Evolutionary conservation across 1,140 invertebrate species (phyloP), one percentile per base, ranked within the genome.

Genomic region (Zaprionus lachaisei): DNA sequence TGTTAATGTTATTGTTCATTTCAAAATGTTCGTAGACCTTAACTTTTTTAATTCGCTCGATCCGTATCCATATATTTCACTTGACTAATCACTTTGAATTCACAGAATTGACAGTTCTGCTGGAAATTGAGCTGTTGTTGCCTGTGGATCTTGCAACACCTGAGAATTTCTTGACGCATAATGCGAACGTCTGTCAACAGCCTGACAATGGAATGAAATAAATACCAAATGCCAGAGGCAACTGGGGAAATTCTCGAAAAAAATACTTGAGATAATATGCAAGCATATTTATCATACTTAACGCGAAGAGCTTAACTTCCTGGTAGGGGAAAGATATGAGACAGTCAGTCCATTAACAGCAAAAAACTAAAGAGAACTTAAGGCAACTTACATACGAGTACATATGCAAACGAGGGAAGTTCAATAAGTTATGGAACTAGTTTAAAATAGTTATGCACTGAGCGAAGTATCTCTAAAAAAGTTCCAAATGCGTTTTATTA

Each of bases 241-340:
- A 68, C 15, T 58, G 20, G 37, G 12, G 15, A 22, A 47, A 62
- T 37, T 54, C 65, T 41, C 11, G 15, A 31, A 62, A 44, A 61
- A 51, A 51, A 14, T 12, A 51, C 47, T 51, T 51, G n/a, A 68
- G 41, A 28, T 58, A 68, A 56, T 37, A 60, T 63, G 28, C 56
- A 63, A 70, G 28, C 51, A 57, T 49, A 71, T 71, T 75, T 70
- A 71, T 75, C 72, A 58, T 64, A 75, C 72, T 75, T 73, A 73
- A 61, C 47, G 15, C 54, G 41, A 71, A 75, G 26, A 56, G 37
- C 72, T 47, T 55, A 57, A 69, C 44, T 68, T 73, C 71, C 64
- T 60, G 14, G 47, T 68, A 56, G 22, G 41, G 26, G 49, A 28
- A 44, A 38, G 14, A 41, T 17, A 2, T 20, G 38, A 28, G 41